A percentile compares a stretch with the other conserved stretches of the same genome.
These are phyloP conservation scores for Pangasianodon gigas DNA, from an alignment of 2,113 vertebrate species.

Conservation along the genomic window DNA sequence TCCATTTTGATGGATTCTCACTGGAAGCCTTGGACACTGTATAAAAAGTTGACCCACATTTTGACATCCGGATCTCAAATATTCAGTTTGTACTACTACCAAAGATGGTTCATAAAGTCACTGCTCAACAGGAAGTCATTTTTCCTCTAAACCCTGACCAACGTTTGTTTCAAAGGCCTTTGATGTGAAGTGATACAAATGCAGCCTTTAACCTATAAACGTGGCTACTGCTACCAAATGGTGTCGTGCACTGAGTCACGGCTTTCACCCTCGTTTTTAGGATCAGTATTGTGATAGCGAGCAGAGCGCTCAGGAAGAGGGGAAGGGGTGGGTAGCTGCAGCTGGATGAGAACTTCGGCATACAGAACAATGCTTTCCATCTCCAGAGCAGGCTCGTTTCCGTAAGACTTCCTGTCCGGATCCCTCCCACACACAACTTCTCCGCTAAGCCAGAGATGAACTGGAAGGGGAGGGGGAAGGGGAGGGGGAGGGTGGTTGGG, in stretches of 20 bases:
- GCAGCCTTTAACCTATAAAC: neutral
- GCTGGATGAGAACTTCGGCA: slow-evolving; percentile 45
- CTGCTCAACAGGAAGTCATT: neutral
- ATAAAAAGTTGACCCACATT: neutral
- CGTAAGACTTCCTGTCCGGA: slow-evolving; percentile 49
- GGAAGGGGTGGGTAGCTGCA: slow-evolving; percentile 41
- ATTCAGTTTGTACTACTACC: neutral
- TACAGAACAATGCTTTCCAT: slow-evolving; percentile 53
- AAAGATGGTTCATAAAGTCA: neutral
- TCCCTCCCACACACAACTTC: slow-evolving; percentile 51
- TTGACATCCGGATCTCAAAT: neutral
- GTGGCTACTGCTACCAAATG: neutral
- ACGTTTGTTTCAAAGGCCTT: neutral
- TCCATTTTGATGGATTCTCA: neutral
- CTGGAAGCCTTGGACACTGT: neutral
- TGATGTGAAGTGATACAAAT: neutral
- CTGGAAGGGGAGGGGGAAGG: neutral
- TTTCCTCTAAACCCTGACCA: neutral
- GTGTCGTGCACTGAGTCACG: slow-evolving; percentile 3
- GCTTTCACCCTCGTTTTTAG: neutral
- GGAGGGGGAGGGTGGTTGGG: neutral
- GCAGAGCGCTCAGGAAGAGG: slow-evolving; percentile 38
- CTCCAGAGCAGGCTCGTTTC: slow-evolving; percentile 38
- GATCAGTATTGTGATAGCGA: slow-evolving; percentile 16
- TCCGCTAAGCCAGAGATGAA: slow-evolving; percentile 9